Percentiles rank a stretch among this genome's conserved stretches.
Evolutionary conservation across 2,797 vertebrate genomes (phyloP).

Genomic region (Pseudochromis fuscus): DNA sequence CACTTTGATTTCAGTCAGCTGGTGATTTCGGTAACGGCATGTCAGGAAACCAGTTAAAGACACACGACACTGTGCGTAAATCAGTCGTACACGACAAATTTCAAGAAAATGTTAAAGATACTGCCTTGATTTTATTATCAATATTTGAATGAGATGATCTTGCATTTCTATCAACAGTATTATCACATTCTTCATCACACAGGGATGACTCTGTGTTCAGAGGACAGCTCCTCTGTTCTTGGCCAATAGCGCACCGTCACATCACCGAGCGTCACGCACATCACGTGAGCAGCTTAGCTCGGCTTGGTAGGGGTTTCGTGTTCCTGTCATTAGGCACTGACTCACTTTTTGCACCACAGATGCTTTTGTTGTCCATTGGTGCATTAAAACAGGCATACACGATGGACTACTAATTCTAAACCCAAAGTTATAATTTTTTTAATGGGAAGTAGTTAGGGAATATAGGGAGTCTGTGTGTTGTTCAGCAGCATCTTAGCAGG

Average conservation of each 20-base stretch:
- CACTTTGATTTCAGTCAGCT: slow-evolving; percentile 24
- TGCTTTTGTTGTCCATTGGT: background rate
- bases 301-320: slow-evolving; percentile 41
- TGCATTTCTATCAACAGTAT: background rate
- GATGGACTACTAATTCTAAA: background rate
- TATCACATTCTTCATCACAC: slow-evolving; percentile 40
- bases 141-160: background rate
- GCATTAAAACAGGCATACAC: background rate
- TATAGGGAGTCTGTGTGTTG: background rate
- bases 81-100: background rate
- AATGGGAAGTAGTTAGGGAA: too few relatives aligned
- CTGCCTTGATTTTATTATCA: background rate
- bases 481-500: background rate
- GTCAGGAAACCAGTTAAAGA: slow-evolving; percentile 31
- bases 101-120: background rate
- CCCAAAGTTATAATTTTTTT: background rate
- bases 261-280: slow-evolving; percentile 48
- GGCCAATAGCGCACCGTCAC: slow-evolving; percentile 53
- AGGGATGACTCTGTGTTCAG: slow-evolving; percentile 4
- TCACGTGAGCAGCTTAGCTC: slow-evolving; percentile 67
- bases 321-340: slow-evolving; percentile 22
- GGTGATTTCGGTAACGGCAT: slow-evolving; percentile 16
- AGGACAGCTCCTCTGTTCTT: slow-evolving; percentile 40
- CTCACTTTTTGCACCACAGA: slow-evolving; percentile 14
- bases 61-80: background rate